These are phyloP conservation scores for Parnassius apollo DNA, from an alignment of 2,888 invertebrate species.

Conservation along the genomic window DNA sequence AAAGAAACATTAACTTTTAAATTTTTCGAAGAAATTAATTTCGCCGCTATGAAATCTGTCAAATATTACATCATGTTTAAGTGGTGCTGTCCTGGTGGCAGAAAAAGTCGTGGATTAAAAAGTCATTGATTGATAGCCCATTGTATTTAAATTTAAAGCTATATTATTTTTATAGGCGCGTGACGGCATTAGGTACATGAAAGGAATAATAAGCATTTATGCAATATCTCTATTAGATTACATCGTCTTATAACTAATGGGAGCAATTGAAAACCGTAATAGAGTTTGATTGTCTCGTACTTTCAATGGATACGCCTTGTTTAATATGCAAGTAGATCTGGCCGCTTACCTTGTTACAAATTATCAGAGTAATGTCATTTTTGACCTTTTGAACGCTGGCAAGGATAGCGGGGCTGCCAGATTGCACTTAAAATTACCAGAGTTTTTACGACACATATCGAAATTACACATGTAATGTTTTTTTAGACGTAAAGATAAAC, in stretches of 20 bases:
- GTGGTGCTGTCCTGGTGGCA: too few species aligned
- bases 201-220: background rate
- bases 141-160: too few species aligned
- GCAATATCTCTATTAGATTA: background rate
- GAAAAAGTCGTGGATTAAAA: too few species aligned
- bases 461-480: too few species aligned
- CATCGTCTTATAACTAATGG: background rate
- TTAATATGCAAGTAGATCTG: slow-evolving; percentile 16
- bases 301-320: slow-evolving; percentile 19
- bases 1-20: too few species aligned
- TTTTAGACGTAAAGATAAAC: too few species aligned
- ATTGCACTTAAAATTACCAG: background rate
- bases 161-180: too few species aligned
- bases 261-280: background rate
- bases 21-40: too few species aligned
- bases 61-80: too few species aligned
- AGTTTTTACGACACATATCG: background rate
- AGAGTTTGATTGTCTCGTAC: slow-evolving; percentile 5
- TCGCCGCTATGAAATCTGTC: too few species aligned
- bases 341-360: slow-evolving; percentile 13
- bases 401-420: slow-evolving; percentile 10
- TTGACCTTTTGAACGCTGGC: slow-evolving; percentile 12
- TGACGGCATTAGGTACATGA: too few species aligned
- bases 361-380: slow-evolving; percentile 1
- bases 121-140: too few species aligned